These are phyloP conservation scores for Astropecten irregularis DNA, from an alignment of 53 echinoderm and acorn worm species.

Conservation along the genomic window DNA sequence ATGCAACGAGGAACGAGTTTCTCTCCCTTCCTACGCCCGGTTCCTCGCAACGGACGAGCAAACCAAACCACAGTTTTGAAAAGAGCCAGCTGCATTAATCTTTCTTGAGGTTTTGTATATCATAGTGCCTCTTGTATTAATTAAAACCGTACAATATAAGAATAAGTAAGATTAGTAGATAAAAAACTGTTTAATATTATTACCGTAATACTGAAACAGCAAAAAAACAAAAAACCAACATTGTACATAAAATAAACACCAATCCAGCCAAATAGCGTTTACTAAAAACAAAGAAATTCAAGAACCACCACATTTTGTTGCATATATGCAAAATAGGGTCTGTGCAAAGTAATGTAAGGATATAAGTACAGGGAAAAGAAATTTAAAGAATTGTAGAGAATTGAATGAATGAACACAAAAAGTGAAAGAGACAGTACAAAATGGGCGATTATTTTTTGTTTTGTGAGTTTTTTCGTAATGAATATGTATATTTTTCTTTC, in stretches of 20 bases:
- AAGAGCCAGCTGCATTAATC: constrained; percentile 46
- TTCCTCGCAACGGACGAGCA: too few species aligned
- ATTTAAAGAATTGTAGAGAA: not conserved
- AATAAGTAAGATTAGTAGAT: constrained; percentile 8
- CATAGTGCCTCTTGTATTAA: constrained; percentile 47
- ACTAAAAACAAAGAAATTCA: not conserved
- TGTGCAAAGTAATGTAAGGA: constrained; percentile 48
- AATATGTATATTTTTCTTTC: too few species aligned
- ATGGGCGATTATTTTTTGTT: too few species aligned
- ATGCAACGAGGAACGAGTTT: too few species aligned
- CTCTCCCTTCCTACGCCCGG: too few species aligned
- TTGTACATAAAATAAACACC: constrained; percentile 34
- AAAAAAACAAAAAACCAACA: too few species aligned
- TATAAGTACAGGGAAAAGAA: constrained; percentile 8
- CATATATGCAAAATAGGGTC: constrained; percentile 55
- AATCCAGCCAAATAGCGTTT: constrained; percentile 50
- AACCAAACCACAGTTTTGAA: too few species aligned
- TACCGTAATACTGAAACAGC: too few species aligned
- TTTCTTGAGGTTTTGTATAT: constrained; percentile 44
- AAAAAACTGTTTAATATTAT: not conserved
- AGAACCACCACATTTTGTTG: constrained; percentile 50
- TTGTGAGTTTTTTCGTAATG: too few species aligned
- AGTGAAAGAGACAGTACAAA: too few species aligned
- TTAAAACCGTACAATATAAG: constrained; percentile 10
- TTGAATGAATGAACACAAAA: not conserved